Base-by-base conservation (phyloP, 2,797 vertebrate genomes). In the Cichlasoma orientale region DNA sequence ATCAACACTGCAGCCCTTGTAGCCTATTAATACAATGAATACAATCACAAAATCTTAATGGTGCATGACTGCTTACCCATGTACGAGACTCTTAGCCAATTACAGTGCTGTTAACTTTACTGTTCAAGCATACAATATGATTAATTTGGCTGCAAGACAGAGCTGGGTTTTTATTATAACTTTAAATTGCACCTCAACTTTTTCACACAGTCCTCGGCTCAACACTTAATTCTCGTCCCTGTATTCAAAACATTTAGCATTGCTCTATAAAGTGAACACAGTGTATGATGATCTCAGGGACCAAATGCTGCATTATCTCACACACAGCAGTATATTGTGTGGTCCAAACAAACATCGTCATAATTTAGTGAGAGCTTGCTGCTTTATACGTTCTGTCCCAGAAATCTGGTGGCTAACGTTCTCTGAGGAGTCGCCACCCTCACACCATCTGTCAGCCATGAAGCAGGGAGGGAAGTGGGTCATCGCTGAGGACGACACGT, bases 401-500 rank as follows among this genome's bases (percentile, higher is more conserved):
- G 66, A 88, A 88, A 86, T 63, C 36, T 83, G 84, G 71, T 77
- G 74, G 70, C 82, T 68, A 56, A 50, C 8, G 5, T 70, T 78
- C 59, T 84, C 71, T 3, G 66, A 77, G 85, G 66, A 84, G 73
- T 41, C 73, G 2, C 72, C 74, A 69, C 77, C 82, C 79, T 87
- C 80, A 70, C 84, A 70, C 84, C 85, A 89, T 92, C 86, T 91
- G 88, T 77, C 80, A 31, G 61, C 75, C 12, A 13, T 41, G 66
- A 68, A 77, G 61, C 79, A 74, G 56, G 47, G 55, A 59, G 13
- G 61, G 56, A 91, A 89, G 61, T 82, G 72, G 79, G 86, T 79
- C 86, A 77, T 77, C 59, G 27, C 74, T 10, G 25, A 68, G 27
- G 23, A 68, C 0, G 5, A 78, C 18, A 61, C 33, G 50, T n/a